Evolutionary conservation across 2,797 vertebrate species (phyloP), one percentile per base, ranked within the genome.

Genomic region (Bucorvus abyssinicus): DNA sequence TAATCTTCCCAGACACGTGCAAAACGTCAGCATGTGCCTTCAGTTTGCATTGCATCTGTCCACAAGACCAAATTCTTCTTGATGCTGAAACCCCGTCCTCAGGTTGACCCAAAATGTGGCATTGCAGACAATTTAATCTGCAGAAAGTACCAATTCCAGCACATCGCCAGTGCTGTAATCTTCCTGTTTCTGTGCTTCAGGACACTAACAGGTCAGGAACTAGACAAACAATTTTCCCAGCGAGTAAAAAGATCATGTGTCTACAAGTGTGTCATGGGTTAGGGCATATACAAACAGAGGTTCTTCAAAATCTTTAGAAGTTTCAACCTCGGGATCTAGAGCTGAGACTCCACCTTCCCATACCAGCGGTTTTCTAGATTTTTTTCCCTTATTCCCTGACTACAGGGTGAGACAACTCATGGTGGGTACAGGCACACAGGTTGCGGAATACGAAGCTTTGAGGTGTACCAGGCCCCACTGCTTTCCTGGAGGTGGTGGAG

Each of bases 321-420:
- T 40, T 78, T 63, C 27, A 30, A 12, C 6, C 7, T 50, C 18
- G 27, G 44, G 34, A 38, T 60, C 21, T 53, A 21, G 23, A 34
- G 13, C 6, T 24, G 8, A 64, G 52, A 30, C 9, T 49, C 38
- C 18, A 50, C 14, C 22, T 61, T 30, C n/a, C 42, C 23, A 13
- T 36, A 7, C 7, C 53, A 44, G 27, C 50, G 7, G 3, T 38
- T 71, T 82, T 65, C 71, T 49, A 56, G 36, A 14, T 26, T 36
- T 26, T 44, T 69, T 76, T 71, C 9, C 3, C 29, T 50, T 68
- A 34, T 76, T 40, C 40, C 34, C 13, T 34, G 10, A 14, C 6
- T 47, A 3, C 1, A 4, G 19, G 2, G 6, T 67, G 61, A 59
- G 23, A 26, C 2, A 40, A 7, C 23, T 57, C 42, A 56, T 0